Conservation (phyloP, 2,888 invertebrate species). For the Ceramica pisi region DNA sequence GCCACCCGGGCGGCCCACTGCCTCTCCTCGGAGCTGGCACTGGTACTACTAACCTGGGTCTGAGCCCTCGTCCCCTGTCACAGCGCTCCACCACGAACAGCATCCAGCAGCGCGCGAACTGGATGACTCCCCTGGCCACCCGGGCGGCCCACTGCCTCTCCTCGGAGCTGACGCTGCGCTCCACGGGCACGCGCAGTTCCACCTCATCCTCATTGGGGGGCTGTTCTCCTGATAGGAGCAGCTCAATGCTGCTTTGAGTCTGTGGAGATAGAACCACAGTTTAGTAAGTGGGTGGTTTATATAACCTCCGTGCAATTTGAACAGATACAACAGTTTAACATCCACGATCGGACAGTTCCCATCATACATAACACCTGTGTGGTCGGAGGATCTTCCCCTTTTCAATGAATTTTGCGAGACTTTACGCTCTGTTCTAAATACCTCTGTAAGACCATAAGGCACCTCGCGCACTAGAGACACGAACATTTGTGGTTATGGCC, state of each 20-base stretch:
- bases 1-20: slow-evolving; percentile 79
- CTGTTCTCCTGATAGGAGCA: slow-evolving; percentile 63
- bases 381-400: no score
- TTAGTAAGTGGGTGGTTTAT: no score
- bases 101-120: slow-evolving; percentile 95
- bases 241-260: slow-evolving; percentile 76
- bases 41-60: slow-evolving; percentile 87
- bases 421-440: no score
- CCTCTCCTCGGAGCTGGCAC: slow-evolving; percentile 68
- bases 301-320: no score
- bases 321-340: no score
- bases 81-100: slow-evolving; percentile 96
- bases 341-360: no score
- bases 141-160: slow-evolving; percentile 77
- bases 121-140: slow-evolving; percentile 82
- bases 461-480: no score
- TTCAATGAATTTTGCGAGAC: no score
- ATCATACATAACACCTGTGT: no score
- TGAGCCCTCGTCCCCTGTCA: slow-evolving; percentile 94
- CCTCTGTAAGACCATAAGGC: no score
- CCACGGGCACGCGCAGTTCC: slow-evolving; percentile 30
- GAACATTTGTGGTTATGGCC: no score
- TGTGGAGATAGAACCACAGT: slow-evolving; percentile 41
- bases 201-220: slow-evolving; percentile 46
- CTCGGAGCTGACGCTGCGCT: slow-evolving; percentile 58